Percentiles rank a stretch among this genome's conserved stretches.
Conservation (phyloP, 2,113 vertebrate species). For the Sprattus sprattus region DNA sequence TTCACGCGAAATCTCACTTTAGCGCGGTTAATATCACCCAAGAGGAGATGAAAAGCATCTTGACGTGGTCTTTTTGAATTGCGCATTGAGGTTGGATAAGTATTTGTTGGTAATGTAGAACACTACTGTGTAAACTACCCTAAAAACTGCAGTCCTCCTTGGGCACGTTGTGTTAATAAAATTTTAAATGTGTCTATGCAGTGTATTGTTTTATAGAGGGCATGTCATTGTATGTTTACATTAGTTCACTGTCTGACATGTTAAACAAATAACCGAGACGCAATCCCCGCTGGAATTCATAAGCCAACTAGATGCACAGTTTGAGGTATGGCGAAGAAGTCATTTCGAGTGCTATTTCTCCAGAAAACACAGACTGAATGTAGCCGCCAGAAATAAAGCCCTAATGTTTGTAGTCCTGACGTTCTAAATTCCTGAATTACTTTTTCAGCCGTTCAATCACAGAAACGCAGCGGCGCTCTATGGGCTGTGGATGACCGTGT, state of each 20-base stretch:
- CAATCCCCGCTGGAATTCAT: conserved; percentile 12
- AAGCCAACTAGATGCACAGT: conserved; percentile 14
- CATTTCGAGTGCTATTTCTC: not conserved
- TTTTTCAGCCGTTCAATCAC: not conserved
- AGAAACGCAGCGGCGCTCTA: not conserved
- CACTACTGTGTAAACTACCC: too few species aligned
- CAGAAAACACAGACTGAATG: not conserved
- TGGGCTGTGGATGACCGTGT: not conserved
- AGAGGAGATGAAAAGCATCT: not conserved
- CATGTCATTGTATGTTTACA: not conserved
- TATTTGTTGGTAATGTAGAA: not conserved
- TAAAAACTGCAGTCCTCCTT: too few species aligned
- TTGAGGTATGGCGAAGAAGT: not conserved
- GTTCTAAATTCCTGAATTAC: not conserved
- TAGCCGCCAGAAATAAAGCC: not conserved
- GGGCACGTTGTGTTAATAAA: not conserved
- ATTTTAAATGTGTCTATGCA: not conserved
- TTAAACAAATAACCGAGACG: not conserved
- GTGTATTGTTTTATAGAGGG: not conserved
- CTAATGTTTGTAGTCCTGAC: not conserved
- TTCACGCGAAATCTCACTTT: conserved; percentile 1
- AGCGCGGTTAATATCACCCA: not conserved
- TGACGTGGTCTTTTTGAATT: not conserved
- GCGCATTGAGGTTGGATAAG: not conserved
- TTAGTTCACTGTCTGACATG: not conserved